Evolutionary conservation across 2,113 vertebrate species (phyloP), one percentile per base, ranked within the genome.

Genomic region (Ardeotis arabs): DNA sequence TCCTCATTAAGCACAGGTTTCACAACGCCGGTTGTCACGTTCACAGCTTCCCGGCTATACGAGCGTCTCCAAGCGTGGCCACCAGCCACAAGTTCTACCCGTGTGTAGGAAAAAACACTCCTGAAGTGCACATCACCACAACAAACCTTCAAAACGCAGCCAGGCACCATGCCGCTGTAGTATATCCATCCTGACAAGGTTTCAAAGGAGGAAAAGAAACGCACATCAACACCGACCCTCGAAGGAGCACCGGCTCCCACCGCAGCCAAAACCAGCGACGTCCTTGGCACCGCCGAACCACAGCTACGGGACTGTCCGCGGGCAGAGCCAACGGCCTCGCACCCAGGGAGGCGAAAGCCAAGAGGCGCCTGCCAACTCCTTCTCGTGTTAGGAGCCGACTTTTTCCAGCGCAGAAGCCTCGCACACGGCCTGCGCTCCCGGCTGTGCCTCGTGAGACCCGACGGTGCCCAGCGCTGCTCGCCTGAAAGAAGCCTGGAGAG

Each of bases 201-300:
- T 58, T 62, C 31, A 44, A n/a, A 81, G 14, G 16, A 33, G 45
- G 85, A 74, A 9, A 5, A 60, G 14, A 53, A 62, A 45, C 4
- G 3, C 2, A 9, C 1, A 13, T 8, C 70, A 79, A 58, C 39
- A 35, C 3, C 49, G 47, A 28, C 7, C 28, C 47, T 50, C 1
- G 0, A 24, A 27, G 29, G 1, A 52, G 18, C 28, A 6, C 16
- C 5, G 8, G 49, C 56, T 37, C 20, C 47, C 5, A 14, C 27
- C 37, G 39, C 1, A 15, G 33, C 28, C 39, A 12, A 28, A 28
- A 45, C 19, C 49, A 6, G 37, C 2, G 13, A 6, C 73, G 69
- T 4, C n/a, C 0, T 1, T 3, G 23, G 72, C 20, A 1, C 35
- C 1, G 15, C 1, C 1, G 1, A 28, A 13, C 12, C 3, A 9